These are phyloP conservation scores for Proctacanthus coquilletti DNA, from an alignment of 1,140 invertebrate genomes.

Conservation along the genomic window DNA sequence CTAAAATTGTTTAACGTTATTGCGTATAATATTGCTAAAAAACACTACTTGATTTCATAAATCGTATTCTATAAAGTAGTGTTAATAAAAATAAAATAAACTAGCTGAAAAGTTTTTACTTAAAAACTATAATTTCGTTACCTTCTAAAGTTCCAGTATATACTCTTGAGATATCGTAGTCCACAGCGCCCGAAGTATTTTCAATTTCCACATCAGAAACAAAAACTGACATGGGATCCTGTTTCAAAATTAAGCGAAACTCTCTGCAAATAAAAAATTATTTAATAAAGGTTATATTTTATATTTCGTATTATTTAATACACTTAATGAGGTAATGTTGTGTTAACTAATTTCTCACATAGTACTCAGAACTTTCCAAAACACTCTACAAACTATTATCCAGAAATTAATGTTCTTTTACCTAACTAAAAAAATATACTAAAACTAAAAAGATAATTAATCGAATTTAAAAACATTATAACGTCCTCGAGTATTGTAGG, in stretches of 20 bases:
- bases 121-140: conserved; percentile 23
- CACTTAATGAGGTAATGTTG: too few relatives aligned
- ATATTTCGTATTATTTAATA: conserved; percentile 1
- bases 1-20: conserved; percentile 35
- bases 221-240: conserved; percentile 55
- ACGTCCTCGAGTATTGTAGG: too few relatives aligned
- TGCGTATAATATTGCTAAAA: conserved; percentile 4
- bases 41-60: neutral
- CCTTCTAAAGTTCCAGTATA: conserved; percentile 68
- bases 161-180: conserved; percentile 56
- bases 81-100: conserved; percentile 6
- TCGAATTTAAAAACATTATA: too few relatives aligned
- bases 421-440: too few relatives aligned
- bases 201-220: conserved; percentile 66
- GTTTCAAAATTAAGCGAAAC: conserved; percentile 58
- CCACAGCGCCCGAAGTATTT: conserved; percentile 47
- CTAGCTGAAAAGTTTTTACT: conserved; percentile 4
- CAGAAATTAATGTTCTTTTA: too few relatives aligned
- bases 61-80: conserved; percentile 5
- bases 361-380: neutral
- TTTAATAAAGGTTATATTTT: neutral
- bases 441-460: too few relatives aligned
- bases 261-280: conserved; percentile 40
- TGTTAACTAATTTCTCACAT: too few relatives aligned
- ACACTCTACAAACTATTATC: neutral